Conservation (phyloP, 2,113 vertebrate species). For the Tychaedon coryphoeus region DNA sequence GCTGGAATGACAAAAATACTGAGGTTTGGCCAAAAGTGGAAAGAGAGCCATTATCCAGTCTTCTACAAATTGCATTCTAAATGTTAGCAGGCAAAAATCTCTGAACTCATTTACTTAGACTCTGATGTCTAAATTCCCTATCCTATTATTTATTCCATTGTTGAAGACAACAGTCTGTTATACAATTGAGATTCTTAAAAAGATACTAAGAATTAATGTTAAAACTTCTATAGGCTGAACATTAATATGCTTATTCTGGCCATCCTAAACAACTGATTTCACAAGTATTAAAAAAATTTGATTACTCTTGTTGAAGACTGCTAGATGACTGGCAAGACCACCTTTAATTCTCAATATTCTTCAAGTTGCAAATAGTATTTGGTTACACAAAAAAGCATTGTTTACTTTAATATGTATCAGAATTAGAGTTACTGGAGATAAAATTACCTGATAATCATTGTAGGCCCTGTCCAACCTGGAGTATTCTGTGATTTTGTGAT, state of each 20-base stretch:
- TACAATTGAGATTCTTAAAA: not conserved
- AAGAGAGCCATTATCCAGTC: not conserved
- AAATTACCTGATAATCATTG: not conserved
- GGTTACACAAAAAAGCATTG: not conserved
- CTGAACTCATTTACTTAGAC: not conserved
- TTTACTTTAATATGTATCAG: not conserved
- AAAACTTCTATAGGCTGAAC: not conserved
- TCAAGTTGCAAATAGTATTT: not conserved
- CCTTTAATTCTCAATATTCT: not conserved
- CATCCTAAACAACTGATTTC: not conserved
- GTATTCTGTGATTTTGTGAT: not conserved
- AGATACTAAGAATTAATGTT: not conserved
- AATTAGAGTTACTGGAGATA: not conserved
- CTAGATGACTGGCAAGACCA: not conserved
- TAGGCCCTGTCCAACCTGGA: not conserved
- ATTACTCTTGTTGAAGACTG: not conserved
- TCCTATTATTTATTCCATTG: not conserved
- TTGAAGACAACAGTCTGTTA: not conserved
- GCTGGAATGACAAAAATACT: not conserved
- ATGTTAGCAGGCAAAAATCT: not conserved
- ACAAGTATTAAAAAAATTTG: not conserved
- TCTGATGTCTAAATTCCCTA: not conserved
- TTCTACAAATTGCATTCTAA: not conserved
- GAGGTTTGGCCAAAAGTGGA: not conserved
- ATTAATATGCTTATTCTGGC: not conserved